A percentile compares a stretch with the other conserved stretches of the same genome.
phyloP scores from a whole-genome alignment of 1,140 invertebrate species.

The Eriosoma lanigerum region DNA sequence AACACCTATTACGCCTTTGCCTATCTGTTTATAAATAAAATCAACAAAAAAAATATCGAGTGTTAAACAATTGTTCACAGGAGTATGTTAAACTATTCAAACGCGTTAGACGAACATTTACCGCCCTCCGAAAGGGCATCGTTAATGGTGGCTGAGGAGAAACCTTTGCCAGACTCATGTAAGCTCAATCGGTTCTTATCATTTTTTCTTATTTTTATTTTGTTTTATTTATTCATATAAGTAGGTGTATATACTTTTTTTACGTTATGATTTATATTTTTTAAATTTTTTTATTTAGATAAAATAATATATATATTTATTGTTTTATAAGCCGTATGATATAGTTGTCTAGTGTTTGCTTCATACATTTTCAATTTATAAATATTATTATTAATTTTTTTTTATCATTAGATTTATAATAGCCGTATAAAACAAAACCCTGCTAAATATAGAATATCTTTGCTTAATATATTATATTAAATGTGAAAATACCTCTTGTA shows the following conservation, averaged over 20 bases:
- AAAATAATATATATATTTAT: background rate
- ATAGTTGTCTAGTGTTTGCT: too few species aligned
- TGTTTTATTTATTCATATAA: background rate
- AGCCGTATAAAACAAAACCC: slow-evolving; percentile 4
- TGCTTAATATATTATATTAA: slow-evolving; percentile 1
- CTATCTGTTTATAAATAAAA: slow-evolving; percentile 8
- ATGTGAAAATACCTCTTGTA: background rate
- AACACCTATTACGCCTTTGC: background rate
- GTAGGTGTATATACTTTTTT: background rate
- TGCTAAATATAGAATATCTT: background rate
- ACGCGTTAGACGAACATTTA: slow-evolving; percentile 69
- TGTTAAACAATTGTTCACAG: slow-evolving; percentile 63
- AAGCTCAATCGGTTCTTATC: slow-evolving; percentile 61
- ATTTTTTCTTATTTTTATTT: slow-evolving; percentile 8
- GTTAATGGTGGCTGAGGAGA: slow-evolving; percentile 75
- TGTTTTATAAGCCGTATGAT: too few species aligned
- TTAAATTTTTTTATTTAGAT: background rate
- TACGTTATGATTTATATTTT: slow-evolving; percentile 9
- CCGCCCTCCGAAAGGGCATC: slow-evolving; percentile 71
- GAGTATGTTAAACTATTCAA: slow-evolving; percentile 84
- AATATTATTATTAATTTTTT: too few species aligned
- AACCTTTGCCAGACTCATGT: slow-evolving; percentile 79
- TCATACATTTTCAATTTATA: too few species aligned
- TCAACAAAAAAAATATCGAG: slow-evolving; percentile 48
- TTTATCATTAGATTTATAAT: background rate